These are phyloP conservation scores for Aplysina aerophoba DNA, from an alignment of 37 sponge, comb jelly and placozoan genomes.

Conservation along the genomic window DNA sequence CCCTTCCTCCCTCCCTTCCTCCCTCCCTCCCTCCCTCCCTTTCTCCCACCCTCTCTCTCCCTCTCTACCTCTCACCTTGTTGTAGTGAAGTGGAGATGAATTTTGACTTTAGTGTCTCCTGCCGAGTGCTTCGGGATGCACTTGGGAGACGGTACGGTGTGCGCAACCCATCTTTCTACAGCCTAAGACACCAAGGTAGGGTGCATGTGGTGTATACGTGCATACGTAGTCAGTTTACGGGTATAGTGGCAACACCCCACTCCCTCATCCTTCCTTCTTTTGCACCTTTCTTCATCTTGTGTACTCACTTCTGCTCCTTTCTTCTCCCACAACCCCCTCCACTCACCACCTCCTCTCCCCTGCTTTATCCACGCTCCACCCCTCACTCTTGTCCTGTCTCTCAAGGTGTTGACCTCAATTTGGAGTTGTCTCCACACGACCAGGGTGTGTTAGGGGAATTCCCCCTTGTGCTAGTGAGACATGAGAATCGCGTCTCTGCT, in stretches of 20 bases:
- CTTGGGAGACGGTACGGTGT: constrained; percentile 85
- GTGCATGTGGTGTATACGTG: constrained; percentile 6
- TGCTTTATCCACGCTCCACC: background rate
- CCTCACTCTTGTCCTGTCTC: background rate
- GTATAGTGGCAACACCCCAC: background rate
- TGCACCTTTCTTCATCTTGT: no score
- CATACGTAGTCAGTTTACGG: background rate
- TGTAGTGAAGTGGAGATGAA: constrained; percentile 26
- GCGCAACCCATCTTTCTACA: constrained; percentile 59
- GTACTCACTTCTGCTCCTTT: no score
- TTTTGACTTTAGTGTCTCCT: constrained; percentile 88
- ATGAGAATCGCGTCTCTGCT: constrained; percentile 3
- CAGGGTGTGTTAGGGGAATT: constrained; percentile 70
- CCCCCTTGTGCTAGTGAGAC: constrained; percentile 33
- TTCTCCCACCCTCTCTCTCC: no score
- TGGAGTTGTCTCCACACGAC: constrained; percentile 60
- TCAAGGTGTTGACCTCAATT: constrained; percentile 57
- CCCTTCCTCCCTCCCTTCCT: background rate
- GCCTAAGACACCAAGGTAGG: constrained; percentile 69
- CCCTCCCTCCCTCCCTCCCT: no score
- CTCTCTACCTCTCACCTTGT: background rate
- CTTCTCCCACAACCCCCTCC: background rate
- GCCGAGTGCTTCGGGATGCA: constrained; percentile 60
- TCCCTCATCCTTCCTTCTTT: background rate
- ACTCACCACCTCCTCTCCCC: background rate